Conservation (phyloP, 2,888 invertebrate genomes). For the Coelogynopora nodosa region DNA sequence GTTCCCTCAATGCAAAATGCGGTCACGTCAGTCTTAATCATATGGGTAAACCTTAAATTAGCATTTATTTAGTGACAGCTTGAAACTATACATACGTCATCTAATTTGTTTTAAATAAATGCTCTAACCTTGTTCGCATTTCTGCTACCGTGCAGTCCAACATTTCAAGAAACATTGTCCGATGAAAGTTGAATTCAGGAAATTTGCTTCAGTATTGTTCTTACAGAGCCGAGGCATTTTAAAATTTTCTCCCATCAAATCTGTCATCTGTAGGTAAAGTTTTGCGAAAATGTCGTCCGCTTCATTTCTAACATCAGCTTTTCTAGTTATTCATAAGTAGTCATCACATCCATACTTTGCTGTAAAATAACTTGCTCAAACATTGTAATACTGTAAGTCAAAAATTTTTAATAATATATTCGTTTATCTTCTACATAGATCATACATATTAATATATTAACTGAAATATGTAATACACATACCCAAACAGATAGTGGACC, state of each 20-base stretch:
- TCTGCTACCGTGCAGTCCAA: conserved; percentile 26
- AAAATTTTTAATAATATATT: background rate
- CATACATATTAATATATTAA: background rate
- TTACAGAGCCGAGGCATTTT: background rate
- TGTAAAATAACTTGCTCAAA: background rate
- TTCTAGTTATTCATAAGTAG: background rate
- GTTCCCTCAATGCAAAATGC: background rate
- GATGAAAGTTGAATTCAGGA: background rate
- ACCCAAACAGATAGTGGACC: background rate
- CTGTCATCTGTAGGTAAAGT: background rate
- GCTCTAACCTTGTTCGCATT: background rate
- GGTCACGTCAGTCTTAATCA: background rate
- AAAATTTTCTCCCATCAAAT: background rate
- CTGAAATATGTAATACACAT: background rate
- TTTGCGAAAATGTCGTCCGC: background rate
- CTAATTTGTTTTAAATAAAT: background rate
- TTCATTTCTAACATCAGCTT: background rate
- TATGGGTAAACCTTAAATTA: background rate
- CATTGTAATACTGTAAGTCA: background rate
- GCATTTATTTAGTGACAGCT: background rate
- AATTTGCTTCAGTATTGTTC: background rate
- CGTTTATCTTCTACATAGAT: background rate
- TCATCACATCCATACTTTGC: background rate
- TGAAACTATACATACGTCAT: background rate
- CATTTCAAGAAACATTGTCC: background rate